Base-by-base conservation (phyloP, 2,113 vertebrate species). In the Planiliza haematocheilus region DNA sequence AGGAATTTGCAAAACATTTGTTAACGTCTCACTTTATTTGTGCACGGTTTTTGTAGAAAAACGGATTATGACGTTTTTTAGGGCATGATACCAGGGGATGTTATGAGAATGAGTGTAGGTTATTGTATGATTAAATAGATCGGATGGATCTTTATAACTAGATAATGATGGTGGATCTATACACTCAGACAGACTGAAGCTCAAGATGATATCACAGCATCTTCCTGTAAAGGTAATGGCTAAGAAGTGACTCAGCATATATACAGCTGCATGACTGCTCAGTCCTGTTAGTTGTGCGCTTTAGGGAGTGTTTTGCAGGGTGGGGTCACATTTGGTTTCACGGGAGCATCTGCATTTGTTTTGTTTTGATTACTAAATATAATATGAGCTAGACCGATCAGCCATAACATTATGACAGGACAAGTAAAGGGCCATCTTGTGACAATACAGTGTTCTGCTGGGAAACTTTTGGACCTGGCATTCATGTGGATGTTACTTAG, bases 181-280 rank as follows among this genome's bases (percentile, higher is more conserved):
- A 42, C 41, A 57, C 37, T 50, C 14, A 48, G 53, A 16, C 43
- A 18, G 9, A 21, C 21, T 17, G 10, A 52, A 46, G 8, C 34
- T 39, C 11, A 66, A 57, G 9, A 65, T 20, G 36, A 17, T 10
- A 16, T 14, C 37, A 13, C 17, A 39, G 11, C 43, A 14, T 55
- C 61, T 36, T 51, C 17, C 37, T 71, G 39, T 59, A 37, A 13
- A 60, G 50, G 30, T 70, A 79, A 71, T 20, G 18, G 10, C 10
- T 71, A 14, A 41, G 39, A 67, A 81, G 50, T 88, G 81, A 89
- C 74, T 88, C 84, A 87, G 77, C 83, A 60, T 3, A 10, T 14
- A n/a, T 70, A 16, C 50, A 45, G 37, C 49, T 85, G 43, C 77
- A 56, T 51, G 38, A 59, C 39, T 50, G 41, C 65, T 52, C 16